Base-by-base conservation (phyloP, 2,113 vertebrate species). In the Holacanthus passer region DNA sequence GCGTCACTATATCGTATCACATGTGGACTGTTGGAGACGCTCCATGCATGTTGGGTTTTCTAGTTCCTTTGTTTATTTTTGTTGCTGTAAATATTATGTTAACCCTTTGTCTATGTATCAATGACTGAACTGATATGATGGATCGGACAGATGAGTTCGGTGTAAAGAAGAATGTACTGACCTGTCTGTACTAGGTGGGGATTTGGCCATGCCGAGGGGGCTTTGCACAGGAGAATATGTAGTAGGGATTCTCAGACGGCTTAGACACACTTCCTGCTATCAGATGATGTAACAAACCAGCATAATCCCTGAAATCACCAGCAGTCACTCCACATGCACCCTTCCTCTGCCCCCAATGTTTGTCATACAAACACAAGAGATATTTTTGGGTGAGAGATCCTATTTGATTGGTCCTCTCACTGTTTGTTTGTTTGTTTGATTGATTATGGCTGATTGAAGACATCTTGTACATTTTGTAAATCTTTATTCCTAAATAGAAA, bases 381-480 rank as follows among this genome's bases (percentile, higher is more conserved):
- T 91, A 84, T 88, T 82, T 91, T 83, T 83, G 74, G 48, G 74
- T 85, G 88, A 83, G 81, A 83, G 79, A 88, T 88, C 81, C 73
- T 73, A 83, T 87, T 85, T 83, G 70, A 88, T 90, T 85, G 84
- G 83, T 91, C 73, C 48, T 84, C 81, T 92, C 86, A 86, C 85
- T 88, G 82, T 87, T 88, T 85, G 87, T 74, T 88, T 89, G 81
- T 93, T 90, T 93, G 87, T 74, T 88, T 89, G 81, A 92, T 90
- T 93, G 89, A 92, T 90, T 91, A 80, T 79, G 85, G 81, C 76
- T 93, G 87, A 89, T 89, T 90, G 76, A 93, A 91, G 75, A 91
- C 85, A 87, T 91, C 58, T 88, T 95, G 94, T 96, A 95, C 77
- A 95, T 94, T 94, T 94, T 95, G 94, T 95, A 95, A 91, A 95